Conservation (phyloP, 2,797 vertebrate species). For the Acipenser transmontanus region DNA sequence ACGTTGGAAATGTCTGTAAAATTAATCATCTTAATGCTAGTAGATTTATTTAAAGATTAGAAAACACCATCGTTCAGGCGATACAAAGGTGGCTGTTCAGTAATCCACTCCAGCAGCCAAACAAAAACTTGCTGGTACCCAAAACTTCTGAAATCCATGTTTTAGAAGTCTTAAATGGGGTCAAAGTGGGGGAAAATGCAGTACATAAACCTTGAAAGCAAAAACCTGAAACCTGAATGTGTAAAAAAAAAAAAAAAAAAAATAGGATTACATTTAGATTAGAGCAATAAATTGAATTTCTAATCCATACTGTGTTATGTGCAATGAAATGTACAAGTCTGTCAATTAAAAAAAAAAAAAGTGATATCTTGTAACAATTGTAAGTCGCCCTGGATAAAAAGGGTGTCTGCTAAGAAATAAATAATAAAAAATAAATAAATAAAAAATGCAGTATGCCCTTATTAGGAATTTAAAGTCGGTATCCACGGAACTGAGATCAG, state of each 20-base stretch:
- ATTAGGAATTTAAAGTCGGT: background rate
- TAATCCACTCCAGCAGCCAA: background rate
- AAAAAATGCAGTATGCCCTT: constrained; percentile 1
- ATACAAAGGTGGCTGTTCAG: background rate
- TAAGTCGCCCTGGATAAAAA: too few relatives aligned
- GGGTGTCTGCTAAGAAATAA: too few relatives aligned
- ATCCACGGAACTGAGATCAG: constrained; percentile 10
- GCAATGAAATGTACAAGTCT: constrained; percentile 1
- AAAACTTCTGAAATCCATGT: background rate
- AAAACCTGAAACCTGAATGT: background rate
- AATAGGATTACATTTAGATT: constrained; percentile 13
- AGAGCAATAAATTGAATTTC: constrained; percentile 5
- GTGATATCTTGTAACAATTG: too few relatives aligned
- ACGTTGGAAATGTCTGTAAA: too few relatives aligned
- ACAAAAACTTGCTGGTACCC: background rate
- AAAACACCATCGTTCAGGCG: background rate
- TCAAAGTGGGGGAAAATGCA: background rate
- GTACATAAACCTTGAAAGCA: background rate
- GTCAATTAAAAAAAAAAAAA: background rate
- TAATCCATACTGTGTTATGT: background rate
- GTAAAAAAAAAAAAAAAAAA: background rate
- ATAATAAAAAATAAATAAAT: too few relatives aligned
- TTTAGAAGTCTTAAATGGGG: background rate
- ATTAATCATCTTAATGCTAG: too few relatives aligned
- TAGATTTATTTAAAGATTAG: too few relatives aligned